Base-by-base conservation (phyloP, 2,797 vertebrate genomes). In the Eulemur rubriventer region DNA sequence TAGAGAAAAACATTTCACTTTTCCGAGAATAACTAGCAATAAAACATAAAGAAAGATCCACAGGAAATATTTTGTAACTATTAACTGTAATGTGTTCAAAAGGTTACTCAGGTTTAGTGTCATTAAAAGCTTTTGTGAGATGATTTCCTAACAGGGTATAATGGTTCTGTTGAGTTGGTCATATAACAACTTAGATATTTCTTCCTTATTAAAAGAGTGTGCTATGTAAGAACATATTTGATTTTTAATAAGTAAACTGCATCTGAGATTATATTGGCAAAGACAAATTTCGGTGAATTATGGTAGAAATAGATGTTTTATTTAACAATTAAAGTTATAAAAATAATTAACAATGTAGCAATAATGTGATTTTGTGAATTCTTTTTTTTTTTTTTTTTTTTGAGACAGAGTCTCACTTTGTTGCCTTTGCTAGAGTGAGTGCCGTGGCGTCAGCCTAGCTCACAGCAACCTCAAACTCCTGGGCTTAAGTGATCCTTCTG, bases 71-170 rank as follows among this genome's bases (percentile, higher is more conserved):
- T 93, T 98, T 94, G 84, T 96, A 95, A 94, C 98, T 94, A 94
- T 98, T 97, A 98, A 92, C 63, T 93, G 26, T 97, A 98, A 98
- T 98, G 96, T 94, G 94, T 96, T 96, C 20, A 91, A 96, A 97
- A 98, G 79, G 91, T 92, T 95, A 97, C 84, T 97, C 95, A 96
- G 96, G 85, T 94, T 98, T 95, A 92, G 91, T 97, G 91, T 98
- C 96, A 96, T 98, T 97, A 98, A 96, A 96, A 97, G 96, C 85
- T 97, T 98, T 98, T 96, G 97, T 98, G 97, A 98, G 91, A 96
- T 95, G 92, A 97, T 97, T 98, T 98, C 94, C 97, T 98, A 97
- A 96, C 91, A 97, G 75, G 50, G 88, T 8, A 85, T 97, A 97
- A 97, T 98, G 96, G 91, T 98, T 97, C 84, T 97, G 93, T 93